Conservation (phyloP, 1,140 invertebrate species). For the Riptortus pedestris region DNA sequence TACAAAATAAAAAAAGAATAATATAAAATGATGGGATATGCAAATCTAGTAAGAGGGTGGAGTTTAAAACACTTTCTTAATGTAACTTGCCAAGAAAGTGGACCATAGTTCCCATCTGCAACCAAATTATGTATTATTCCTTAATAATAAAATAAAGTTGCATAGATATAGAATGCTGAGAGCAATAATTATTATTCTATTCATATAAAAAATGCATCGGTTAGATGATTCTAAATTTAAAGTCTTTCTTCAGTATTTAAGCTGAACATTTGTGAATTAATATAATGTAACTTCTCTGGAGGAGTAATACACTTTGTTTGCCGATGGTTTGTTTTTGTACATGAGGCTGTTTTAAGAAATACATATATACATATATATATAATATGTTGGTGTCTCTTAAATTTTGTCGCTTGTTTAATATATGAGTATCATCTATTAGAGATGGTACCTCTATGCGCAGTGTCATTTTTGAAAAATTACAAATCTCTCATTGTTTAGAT, state of each 20-base stretch:
- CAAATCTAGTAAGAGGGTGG: background rate
- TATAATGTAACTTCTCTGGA: too few relatives aligned
- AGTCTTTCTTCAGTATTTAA: background rate
- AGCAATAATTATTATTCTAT: background rate
- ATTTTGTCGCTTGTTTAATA: conserved; percentile 21
- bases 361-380: conserved; percentile 12
- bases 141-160: background rate
- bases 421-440: conserved; percentile 6
- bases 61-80: background rate
- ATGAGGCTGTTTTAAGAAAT: conserved; percentile 11
- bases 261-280: too few relatives aligned
- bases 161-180: too few relatives aligned
- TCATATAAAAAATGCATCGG: background rate
- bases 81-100: conserved; percentile 15
- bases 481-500: conserved; percentile 26
- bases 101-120: conserved; percentile 1
- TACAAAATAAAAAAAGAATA: background rate
- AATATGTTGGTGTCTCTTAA: conserved; percentile 19
- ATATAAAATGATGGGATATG: background rate
- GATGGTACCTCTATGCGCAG: conserved; percentile 1
- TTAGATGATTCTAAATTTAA: background rate
- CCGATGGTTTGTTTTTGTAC: conserved; percentile 15
- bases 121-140: background rate
- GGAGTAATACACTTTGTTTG: conserved; percentile 5
- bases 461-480: conserved; percentile 12